Percentiles rank a stretch among this genome's conserved stretches.
Evolutionary conservation across 2,113 vertebrate genomes (phyloP).

Genomic region (Cettia cetti): DNA sequence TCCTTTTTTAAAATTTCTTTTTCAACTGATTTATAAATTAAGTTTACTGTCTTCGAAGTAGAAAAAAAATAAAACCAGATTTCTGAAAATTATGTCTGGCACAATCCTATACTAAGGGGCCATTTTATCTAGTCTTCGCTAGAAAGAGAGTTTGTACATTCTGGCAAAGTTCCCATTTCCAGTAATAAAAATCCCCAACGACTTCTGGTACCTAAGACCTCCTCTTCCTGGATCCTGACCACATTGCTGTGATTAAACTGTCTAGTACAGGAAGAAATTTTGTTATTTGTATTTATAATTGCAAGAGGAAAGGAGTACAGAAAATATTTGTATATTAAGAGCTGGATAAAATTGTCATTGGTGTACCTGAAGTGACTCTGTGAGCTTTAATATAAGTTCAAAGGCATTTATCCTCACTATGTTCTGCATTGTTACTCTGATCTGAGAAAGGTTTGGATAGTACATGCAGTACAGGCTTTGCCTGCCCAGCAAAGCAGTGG

Average conservation of each 20-base stretch:
- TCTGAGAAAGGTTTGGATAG: background rate
- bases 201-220: constrained; percentile 29
- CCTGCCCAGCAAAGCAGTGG: background rate
- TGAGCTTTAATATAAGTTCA: background rate
- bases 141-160: constrained; percentile 17
- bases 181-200: constrained; percentile 48
- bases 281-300: background rate
- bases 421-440: background rate
- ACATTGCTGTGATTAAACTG: constrained; percentile 25
- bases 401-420: background rate
- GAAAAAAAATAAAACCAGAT: background rate
- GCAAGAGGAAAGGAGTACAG: background rate
- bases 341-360: background rate
- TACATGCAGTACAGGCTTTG: background rate
- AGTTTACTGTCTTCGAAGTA: constrained; percentile 32
- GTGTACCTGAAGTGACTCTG: background rate
- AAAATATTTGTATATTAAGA: background rate
- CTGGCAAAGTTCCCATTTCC: constrained; percentile 59
- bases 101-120: constrained; percentile 35
- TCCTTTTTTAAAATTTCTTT: background rate
- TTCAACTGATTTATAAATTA: constrained; percentile 67
- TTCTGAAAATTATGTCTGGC: constrained; percentile 71
- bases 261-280: background rate
- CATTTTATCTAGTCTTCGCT: constrained; percentile 68
- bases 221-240: constrained; percentile 29